A percentile compares a stretch with the other conserved stretches of the same genome.
Conservation (phyloP, 2,797 vertebrate species). For the Gastrophryne carolinensis region DNA sequence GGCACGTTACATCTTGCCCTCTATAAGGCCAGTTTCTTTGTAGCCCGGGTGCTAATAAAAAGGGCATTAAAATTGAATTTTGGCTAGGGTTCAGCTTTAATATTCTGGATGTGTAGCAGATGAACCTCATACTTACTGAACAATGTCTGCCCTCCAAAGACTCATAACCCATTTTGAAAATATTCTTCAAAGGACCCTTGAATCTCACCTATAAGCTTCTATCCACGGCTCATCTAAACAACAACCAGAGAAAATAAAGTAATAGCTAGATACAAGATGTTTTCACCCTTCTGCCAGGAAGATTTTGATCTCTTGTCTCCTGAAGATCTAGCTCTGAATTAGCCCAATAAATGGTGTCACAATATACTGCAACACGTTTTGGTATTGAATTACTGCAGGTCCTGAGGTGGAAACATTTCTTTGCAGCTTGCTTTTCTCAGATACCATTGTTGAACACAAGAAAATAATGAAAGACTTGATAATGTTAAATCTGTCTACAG, state of each 20-base stretch:
- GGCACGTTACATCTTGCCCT: too few species aligned
- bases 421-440: neutral
- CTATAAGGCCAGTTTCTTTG: too few species aligned
- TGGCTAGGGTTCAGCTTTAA: too few species aligned
- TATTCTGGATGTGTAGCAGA: too few species aligned
- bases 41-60: too few species aligned
- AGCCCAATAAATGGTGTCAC: slow-evolving; percentile 15
- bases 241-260: neutral
- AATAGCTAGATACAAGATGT: neutral
- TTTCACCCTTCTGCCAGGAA: neutral
- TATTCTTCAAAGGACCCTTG: neutral
- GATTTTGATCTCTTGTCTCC: slow-evolving; percentile 9
- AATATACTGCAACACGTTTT: neutral
- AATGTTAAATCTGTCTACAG: slow-evolving; percentile 4
- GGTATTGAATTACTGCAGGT: neutral
- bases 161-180: neutral
- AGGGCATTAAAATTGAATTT: too few species aligned
- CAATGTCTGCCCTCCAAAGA: neutral
- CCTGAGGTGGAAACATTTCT: neutral
- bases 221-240: neutral
- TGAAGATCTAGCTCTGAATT: slow-evolving; percentile 5
- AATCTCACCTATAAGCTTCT: neutral
- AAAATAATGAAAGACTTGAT: slow-evolving; percentile 8
- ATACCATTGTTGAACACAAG: slow-evolving; percentile 8
- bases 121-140: too few species aligned